Base-by-base conservation (phyloP, 2,888 invertebrate genomes). In the Penaeus monodon region DNA sequence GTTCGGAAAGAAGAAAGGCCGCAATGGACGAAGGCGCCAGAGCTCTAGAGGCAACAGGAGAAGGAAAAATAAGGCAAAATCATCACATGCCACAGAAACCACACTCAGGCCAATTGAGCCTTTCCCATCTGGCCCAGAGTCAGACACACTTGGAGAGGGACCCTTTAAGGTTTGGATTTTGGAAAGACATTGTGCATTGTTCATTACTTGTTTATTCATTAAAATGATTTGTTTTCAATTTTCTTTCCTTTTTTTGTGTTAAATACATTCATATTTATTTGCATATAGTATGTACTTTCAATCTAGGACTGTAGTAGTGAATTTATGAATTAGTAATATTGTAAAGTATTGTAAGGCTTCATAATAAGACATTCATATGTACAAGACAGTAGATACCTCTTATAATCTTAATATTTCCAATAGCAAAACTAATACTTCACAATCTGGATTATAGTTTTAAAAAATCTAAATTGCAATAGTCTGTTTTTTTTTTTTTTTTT, bases 131-230 rank as follows among this genome's bases (percentile, higher is more conserved):
- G 44, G 84, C 44, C 76, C 49, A 6, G 68, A 63, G 4, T 20
- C 79, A 17, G 64, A 73, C 20, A 83, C 65, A n/a, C 73, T 86
- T 63, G 83, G 86, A 65, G 88, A 84, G 70, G 88, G 88, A 64
- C 88, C 88, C 22, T 88, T 81, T 68, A 88, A 86, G 84, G 88
- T 88, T 49, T 57, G 29, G 29, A 24, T 63, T 57, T n/a, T 17
- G 38, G 22, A 38, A 10, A 14, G 12, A 22, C 44, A 14, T 80
- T 49, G 70, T 82, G 44, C 44, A 63, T 79, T 38, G 12, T 38
- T 38, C 33, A 38, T 38, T 38, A 6, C 33, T 38, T 38, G 2
- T 38, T 38, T 38, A 38, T 38, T 38, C 4, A 38, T 38, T 38
- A 44, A 6, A 10, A 44, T 44, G 10, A 44, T 73, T 73, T 7